Conservation (phyloP, 2,113 vertebrate species). For the Tragelaphus imberbis region DNA sequence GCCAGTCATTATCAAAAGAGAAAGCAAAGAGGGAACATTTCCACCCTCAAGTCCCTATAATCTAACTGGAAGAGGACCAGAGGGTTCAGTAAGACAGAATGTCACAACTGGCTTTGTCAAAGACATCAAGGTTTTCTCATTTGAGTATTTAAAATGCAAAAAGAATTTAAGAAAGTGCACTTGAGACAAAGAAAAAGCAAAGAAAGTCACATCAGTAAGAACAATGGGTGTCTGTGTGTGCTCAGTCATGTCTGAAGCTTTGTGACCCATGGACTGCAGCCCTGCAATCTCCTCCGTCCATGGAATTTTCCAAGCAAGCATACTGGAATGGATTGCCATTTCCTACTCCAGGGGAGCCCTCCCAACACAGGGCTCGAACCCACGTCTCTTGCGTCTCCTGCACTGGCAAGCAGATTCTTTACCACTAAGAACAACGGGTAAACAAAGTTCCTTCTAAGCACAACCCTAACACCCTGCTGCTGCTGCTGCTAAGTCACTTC, state of each 20-base stretch:
- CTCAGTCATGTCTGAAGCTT: neutral
- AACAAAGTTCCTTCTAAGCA: neutral
- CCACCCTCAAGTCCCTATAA: neutral
- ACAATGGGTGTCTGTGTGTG: neutral
- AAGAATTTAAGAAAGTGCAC: neutral
- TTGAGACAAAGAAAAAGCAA: neutral
- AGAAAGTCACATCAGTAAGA: neutral
- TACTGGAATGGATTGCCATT: neutral
- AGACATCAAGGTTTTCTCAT: neutral
- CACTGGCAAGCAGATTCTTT: neutral
- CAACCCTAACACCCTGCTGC: neutral
- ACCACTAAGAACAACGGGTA: neutral
- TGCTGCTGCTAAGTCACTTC: too few species aligned
- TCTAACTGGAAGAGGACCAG: neutral
- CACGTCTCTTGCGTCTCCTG: neutral
- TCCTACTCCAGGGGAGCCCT: neutral
- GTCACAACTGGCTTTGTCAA: neutral
- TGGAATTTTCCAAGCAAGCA: neutral
- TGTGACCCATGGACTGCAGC: neutral
- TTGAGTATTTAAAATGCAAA: neutral
- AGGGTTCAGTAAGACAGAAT: neutral
- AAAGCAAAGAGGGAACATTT: neutral
- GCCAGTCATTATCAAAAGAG: neutral
- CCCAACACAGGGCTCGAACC: neutral
- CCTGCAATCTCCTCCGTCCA: neutral